A percentile compares a stretch with the other conserved stretches of the same genome.
Evolutionary conservation across 2,888 invertebrate species (phyloP).

Genomic region (Euclidia mi): DNA sequence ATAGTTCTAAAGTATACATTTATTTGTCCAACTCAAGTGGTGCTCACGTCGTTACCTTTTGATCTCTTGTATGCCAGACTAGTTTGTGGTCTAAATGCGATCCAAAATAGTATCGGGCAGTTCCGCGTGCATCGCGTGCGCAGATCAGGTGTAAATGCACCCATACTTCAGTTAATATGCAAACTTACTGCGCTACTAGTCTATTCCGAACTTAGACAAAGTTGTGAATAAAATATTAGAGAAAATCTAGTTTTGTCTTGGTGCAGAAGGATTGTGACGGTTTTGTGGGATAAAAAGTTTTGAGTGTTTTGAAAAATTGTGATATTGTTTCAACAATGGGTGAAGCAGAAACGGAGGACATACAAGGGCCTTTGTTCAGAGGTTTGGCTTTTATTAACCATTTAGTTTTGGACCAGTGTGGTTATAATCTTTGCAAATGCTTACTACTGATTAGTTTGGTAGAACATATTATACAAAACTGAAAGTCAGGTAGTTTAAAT

Average conservation of each 20-base stretch:
- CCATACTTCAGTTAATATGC: constrained; percentile 63
- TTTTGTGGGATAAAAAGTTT: background rate
- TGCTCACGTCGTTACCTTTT: constrained; percentile 76
- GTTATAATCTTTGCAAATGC: too few relatives aligned
- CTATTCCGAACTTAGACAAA: constrained; percentile 26
- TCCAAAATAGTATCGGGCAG: constrained; percentile 82
- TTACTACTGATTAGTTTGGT: too few relatives aligned
- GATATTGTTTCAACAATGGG: constrained; percentile 35
- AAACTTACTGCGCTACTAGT: constrained; percentile 46
- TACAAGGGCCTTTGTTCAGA: constrained; percentile 49
- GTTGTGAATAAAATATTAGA: constrained; percentile 5
- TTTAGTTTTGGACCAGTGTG: too few relatives aligned
- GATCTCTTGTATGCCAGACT: constrained; percentile 82
- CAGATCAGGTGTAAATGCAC: constrained; percentile 82
- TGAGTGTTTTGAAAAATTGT: constrained; percentile 23
- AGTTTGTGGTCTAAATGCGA: constrained; percentile 84
- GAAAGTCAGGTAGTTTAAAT: too few relatives aligned
- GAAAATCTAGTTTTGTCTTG: background rate
- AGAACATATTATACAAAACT: too few relatives aligned
- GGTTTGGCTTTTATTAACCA: constrained; percentile 59
- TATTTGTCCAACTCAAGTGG: constrained; percentile 51
- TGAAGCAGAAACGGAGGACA: constrained; percentile 40
- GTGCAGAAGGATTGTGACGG: constrained; percentile 6
- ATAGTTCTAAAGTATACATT: constrained; percentile 3
- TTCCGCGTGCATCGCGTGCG: constrained; percentile 81